phyloP scores from a whole-genome alignment of 2,888 invertebrate species.

The Gymnocheta viridis region DNA sequence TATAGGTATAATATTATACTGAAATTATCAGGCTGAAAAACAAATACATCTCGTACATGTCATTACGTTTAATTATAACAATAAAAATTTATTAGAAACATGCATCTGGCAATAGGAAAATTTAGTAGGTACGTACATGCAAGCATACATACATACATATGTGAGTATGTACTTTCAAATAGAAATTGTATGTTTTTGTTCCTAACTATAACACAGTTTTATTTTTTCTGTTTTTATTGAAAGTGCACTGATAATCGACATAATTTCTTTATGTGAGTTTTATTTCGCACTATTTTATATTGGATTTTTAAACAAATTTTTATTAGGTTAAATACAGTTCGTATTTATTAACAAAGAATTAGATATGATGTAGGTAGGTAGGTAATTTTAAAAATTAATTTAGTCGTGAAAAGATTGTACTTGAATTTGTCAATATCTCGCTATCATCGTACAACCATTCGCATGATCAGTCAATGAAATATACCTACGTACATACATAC shows the following conservation, averaged over 20 bases:
- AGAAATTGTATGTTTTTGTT: conserved; percentile 3
- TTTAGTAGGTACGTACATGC: not conserved
- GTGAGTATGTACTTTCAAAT: not conserved
- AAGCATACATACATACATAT: no score
- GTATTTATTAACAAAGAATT: no score
- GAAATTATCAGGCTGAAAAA: conserved; percentile 35
- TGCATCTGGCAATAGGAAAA: conserved; percentile 43
- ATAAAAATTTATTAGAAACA: conserved; percentile 32
- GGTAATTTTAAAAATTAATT: no score
- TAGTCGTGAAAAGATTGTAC: no score
- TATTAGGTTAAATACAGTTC: no score
- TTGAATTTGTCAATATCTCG: no score
- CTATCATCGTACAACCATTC: no score
- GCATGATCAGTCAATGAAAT: no score
- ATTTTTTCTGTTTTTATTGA: not conserved
- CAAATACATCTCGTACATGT: conserved; percentile 17
- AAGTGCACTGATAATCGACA: conserved; percentile 17
- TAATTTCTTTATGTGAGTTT: conserved; percentile 32
- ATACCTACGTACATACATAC: no score
- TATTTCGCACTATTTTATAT: no score
- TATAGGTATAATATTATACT: not conserved
- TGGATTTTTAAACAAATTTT: no score
- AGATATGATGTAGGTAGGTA: no score
- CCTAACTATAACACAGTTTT: not conserved
- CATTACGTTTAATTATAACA: conserved; percentile 32